Evolutionary conservation across 2,888 invertebrate species (phyloP), one percentile per base, ranked within the genome.

Genomic region (Acanthacorydalis orientalis): DNA sequence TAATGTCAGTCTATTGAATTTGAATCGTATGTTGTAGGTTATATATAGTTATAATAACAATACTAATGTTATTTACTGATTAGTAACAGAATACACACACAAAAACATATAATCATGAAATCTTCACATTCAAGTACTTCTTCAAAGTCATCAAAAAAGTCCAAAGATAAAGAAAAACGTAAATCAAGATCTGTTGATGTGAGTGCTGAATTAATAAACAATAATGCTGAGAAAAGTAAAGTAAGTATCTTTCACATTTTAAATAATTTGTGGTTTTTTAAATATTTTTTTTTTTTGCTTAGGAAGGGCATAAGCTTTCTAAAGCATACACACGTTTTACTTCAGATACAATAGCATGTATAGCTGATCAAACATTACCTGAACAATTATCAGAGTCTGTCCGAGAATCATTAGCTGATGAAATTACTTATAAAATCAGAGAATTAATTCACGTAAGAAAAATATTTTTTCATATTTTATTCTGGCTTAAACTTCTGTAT

Each of bases 381-480:
- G 42, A 42, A 31, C 42, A 42, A 31, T 42, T 42, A n/a, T 31
- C 42, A 31, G 42, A 42, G n/a, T 31, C 42, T 7, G 16, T 42
- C 10, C 15, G 31, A n/a, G 42, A 42, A 23, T 15, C 42, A 23
- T 12, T 42, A 4, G 42, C 42, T 12, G 42, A 42, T n/a, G 42
- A 42, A 11, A 23, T 42, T 10, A 31, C 42, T 23, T 42, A 42
- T 8, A 42, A 42, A 42, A 31, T 42, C n/a, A 42, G 42, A n/a
- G 42, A 42, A 42, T 31, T 42, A 31, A 16, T 42, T n/a, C 42
- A 42, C 8, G 42, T 42, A 42, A 42, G 42, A 4, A 23, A 23
- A 23, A 23, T 23, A 23, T 23, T 23, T 23, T 12, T 12, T 37
- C 9, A 37, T 12, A 37, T 9, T 37, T 14, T 37, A 37, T 37